Conservation (phyloP, 2,888 invertebrate species). For the Heteromyza rotundicornis region DNA sequence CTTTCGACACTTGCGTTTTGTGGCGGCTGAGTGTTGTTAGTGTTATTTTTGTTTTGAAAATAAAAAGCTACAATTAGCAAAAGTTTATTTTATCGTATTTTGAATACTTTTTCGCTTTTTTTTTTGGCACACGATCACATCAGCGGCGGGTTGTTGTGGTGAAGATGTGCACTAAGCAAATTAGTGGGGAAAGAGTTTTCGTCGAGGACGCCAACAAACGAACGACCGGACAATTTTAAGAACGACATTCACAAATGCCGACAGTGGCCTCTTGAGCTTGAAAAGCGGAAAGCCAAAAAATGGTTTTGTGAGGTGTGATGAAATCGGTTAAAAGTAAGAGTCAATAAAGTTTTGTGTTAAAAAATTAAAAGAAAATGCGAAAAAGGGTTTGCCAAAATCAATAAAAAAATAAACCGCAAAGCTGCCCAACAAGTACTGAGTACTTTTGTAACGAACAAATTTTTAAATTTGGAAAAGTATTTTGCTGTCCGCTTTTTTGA, state of each 20-base stretch:
- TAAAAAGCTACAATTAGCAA: background rate
- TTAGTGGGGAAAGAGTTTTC: conserved; percentile 8
- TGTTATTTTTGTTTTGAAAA: background rate
- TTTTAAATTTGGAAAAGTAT: too few species aligned
- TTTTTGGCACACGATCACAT: background rate
- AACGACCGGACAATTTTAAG: too few species aligned
- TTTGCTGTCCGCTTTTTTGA: too few species aligned
- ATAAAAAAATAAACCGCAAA: background rate
- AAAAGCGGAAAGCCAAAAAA: too few species aligned
- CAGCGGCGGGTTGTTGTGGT: conserved; percentile 2
- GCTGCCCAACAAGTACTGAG: too few species aligned
- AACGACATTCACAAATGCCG: too few species aligned
- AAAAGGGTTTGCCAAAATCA: background rate
- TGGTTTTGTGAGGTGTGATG: too few species aligned
- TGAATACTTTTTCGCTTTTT: background rate
- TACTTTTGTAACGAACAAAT: too few species aligned
- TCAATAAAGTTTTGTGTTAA: too few species aligned
- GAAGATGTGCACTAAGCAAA: conserved; percentile 5
- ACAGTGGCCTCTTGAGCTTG: too few species aligned
- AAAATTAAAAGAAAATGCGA: background rate
- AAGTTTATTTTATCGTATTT: background rate
- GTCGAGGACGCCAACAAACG: too few species aligned
- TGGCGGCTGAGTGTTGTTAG: background rate
- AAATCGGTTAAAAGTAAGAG: too few species aligned
- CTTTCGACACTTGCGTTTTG: background rate